Conservation (phyloP, 2,888 invertebrate genomes). For the Yponomeuta cagnagella region DNA sequence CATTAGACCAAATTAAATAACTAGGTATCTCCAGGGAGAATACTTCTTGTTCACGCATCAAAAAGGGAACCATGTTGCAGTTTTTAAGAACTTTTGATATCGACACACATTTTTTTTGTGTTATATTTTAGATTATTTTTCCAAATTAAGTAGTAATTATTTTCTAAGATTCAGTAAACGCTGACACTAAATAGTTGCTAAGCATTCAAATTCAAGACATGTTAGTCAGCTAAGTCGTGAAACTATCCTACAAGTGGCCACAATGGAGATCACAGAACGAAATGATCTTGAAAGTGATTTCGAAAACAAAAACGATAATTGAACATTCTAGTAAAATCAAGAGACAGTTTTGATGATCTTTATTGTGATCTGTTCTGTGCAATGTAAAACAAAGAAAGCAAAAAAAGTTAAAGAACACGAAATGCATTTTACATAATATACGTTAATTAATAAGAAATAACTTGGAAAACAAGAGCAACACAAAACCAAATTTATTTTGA, state of each 20-base stretch:
- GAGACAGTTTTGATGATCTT: not conserved
- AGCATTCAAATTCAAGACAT: not conserved
- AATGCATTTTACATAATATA: not conserved
- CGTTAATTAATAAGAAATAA: too few relatives aligned
- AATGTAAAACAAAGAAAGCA: not conserved
- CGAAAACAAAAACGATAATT: not conserved
- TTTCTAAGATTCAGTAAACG: not conserved
- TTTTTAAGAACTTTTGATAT: too few relatives aligned
- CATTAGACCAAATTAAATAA: too few relatives aligned
- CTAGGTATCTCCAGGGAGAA: too few relatives aligned
- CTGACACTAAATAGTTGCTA: not conserved
- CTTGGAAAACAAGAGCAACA: too few relatives aligned
- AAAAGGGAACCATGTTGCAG: too few relatives aligned
- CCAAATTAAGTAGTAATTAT: not conserved
- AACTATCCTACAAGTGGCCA: slow-evolving; percentile 37
- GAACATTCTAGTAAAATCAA: slow-evolving; percentile 1
- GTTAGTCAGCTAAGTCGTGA: slow-evolving; percentile 9
- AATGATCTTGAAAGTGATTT: slow-evolving; percentile 21
- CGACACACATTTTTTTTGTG: not conserved
- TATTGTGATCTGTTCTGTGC: not conserved
- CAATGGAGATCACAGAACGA: slow-evolving; percentile 17
- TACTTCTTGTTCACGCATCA: too few relatives aligned
- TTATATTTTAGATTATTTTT: not conserved
- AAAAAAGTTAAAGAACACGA: not conserved
- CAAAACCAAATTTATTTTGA: too few relatives aligned